Base-by-base conservation (phyloP, 2,888 invertebrate genomes). In the Penaeus monodon region DNA sequence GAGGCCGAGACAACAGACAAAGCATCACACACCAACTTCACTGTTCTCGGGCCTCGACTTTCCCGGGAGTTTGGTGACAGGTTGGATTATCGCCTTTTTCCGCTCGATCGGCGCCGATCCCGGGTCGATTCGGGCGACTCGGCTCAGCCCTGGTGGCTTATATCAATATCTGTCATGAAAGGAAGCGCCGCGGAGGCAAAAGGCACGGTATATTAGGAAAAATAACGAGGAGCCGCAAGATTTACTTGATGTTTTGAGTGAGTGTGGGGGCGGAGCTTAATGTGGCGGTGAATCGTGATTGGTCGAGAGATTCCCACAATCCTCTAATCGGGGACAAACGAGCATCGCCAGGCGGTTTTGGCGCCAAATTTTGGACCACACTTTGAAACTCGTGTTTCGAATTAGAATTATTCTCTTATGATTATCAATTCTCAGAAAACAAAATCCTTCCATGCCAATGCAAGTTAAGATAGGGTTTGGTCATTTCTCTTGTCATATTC, bases 221-320 rank as follows among this genome's bases (percentile, higher is more conserved):
- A 80, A 38, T 65, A 24, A 29, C 12, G 38, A 24, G 38, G 80
- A 38, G 66, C 24, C 17, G 33, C 27, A 4, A 20, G 49, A 22
- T n/a, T 20, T 38, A 44, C 44, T 44, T n/a, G 77, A 68, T 77
- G 84, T 77, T 84, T 84, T 78, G 76, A 78, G 77, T 76, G 44
- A 29, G 24, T 44, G 44, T 20, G 22, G 76, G 20, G 76, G 76
- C 29, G 29, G 76, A 33, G 76, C 24, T 49, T 44, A n/a, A 1
- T 33, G 38, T 22, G 27, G n/a, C 27, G 63, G 80, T 20, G 66
- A 38, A 49, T 65, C 57, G 27, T 57, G 83, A 76, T 83, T 64
- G 83, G 73, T 29, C n/a, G 29, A 6, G 27, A 20, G 14, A 2
- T 29, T 74, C 83, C 83, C 73, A 80, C 80, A 80, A 80, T 27